phyloP scores from a whole-genome alignment of 2,797 vertebrate species.

The Gadopsis bispinosus region DNA sequence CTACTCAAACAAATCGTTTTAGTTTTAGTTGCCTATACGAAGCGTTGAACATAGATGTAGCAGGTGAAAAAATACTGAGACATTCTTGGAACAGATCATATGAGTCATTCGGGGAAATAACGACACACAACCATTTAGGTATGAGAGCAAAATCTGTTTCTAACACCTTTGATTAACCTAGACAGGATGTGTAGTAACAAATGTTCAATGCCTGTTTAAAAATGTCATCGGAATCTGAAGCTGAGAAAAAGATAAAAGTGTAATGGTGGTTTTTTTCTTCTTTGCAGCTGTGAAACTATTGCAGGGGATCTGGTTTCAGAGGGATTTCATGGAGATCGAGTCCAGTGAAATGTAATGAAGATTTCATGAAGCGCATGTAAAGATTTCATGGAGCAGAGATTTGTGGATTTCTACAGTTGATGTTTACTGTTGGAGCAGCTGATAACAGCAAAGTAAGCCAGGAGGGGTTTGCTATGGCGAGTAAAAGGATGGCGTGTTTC shows the following conservation, averaged over 20 bases:
- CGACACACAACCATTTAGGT: not conserved
- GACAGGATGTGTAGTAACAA: no score
- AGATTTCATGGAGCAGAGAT: conserved; percentile 16
- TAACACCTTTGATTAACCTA: not conserved
- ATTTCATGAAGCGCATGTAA: conserved; percentile 30
- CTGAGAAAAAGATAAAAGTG: not conserved
- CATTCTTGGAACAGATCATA: not conserved
- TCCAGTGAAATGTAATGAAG: conserved; percentile 23
- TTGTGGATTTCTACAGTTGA: conserved; percentile 3
- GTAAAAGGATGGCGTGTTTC: not conserved
- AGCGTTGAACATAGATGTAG: not conserved
- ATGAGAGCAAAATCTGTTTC: not conserved
- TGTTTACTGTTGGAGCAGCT: not conserved
- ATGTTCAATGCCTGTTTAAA: not conserved
- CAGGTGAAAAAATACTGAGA: not conserved
- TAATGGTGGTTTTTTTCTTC: not conserved
- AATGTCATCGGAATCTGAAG: not conserved
- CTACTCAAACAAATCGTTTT: not conserved
- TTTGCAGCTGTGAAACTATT: not conserved
- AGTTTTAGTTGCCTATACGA: not conserved
- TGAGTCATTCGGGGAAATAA: not conserved
- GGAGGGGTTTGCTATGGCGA: not conserved
- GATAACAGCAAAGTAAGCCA: not conserved
- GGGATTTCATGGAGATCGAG: conserved; percentile 30
- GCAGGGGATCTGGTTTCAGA: not conserved